A percentile compares a stretch with the other conserved stretches of the same genome.
These are phyloP conservation scores for Scortum barcoo DNA, from an alignment of 2,113 vertebrate genomes.

Conservation along the genomic window DNA sequence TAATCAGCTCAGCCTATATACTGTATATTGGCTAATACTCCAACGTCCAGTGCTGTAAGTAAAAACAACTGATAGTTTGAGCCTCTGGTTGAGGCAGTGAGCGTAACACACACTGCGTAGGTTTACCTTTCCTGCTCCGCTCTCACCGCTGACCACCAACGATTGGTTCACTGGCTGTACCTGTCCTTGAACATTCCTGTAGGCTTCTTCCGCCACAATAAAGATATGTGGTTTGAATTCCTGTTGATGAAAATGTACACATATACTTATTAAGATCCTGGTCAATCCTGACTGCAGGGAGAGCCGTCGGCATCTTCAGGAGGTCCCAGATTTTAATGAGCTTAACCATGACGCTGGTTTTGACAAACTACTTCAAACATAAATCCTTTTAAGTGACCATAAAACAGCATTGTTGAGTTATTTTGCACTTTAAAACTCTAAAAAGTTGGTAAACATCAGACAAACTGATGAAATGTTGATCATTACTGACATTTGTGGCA, in stretches of 20 bases:
- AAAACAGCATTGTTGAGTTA: not conserved
- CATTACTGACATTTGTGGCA: not conserved
- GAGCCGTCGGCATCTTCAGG: not conserved
- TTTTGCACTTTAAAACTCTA: not conserved
- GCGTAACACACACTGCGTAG: not conserved
- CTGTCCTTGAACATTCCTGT: constrained; percentile 92
- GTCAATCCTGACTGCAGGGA: not conserved
- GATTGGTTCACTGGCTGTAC: constrained; percentile 92
- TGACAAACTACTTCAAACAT: too few species aligned
- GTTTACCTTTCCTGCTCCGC: constrained; percentile 96
- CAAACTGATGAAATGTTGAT: not conserved
- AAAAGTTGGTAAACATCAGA: not conserved
- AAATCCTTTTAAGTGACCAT: not conserved
- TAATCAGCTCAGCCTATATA: constrained; percentile 25
- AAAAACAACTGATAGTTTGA: not conserved
- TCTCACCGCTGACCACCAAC: constrained; percentile 96
- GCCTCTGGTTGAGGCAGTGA: not conserved
- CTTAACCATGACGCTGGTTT: not conserved
- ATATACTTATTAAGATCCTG: constrained; percentile 9
- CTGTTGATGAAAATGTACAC: constrained; percentile 74
- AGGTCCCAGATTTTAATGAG: not conserved
- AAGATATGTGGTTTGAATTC: constrained; percentile 96
- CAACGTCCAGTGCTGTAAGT: not conserved
- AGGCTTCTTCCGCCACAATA: constrained; percentile 93
- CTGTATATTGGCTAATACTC: not conserved